A percentile compares a stretch with the other conserved stretches of the same genome.
phyloP scores from a whole-genome alignment of 1,140 invertebrate species.

The Cyphomyrmex costatus region DNA sequence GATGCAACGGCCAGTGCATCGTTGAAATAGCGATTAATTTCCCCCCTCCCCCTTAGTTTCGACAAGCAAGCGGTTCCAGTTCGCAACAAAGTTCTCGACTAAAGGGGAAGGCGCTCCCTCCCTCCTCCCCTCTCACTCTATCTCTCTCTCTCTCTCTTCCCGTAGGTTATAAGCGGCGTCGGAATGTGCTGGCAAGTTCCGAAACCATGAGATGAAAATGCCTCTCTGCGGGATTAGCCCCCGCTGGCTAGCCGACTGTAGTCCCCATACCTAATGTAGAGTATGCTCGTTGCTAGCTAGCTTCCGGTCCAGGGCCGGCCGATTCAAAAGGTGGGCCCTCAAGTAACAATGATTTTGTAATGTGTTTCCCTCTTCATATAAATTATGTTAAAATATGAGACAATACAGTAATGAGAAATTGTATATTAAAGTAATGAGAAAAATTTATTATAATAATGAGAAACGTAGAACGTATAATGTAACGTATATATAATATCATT shows the following conservation, averaged over 20 bases:
- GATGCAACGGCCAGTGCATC: slow-evolving; percentile 65
- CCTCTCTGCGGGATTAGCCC: slow-evolving; percentile 75
- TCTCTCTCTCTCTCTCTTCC: slow-evolving; percentile 7
- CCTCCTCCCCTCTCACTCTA: background rate
- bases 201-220: slow-evolving; percentile 75
- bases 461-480: background rate
- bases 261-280: slow-evolving; percentile 71
- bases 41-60: slow-evolving; percentile 50
- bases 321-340: background rate
- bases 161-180: slow-evolving; percentile 32
- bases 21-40: slow-evolving; percentile 75
- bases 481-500: background rate
- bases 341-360: background rate
- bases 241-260: slow-evolving; percentile 66
- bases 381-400: background rate
- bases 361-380: background rate
- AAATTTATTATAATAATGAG: background rate
- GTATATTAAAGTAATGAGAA: too few species aligned
- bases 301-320: slow-evolving; percentile 66
- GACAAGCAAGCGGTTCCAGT: slow-evolving; percentile 56
- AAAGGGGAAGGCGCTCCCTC: background rate
- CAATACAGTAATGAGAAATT: background rate
- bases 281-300: slow-evolving; percentile 62
- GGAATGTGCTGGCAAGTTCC: slow-evolving; percentile 73
- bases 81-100: slow-evolving; percentile 72